phyloP scores from a whole-genome alignment of 2,888 invertebrate species.

The Oscheius sp. region DNA sequence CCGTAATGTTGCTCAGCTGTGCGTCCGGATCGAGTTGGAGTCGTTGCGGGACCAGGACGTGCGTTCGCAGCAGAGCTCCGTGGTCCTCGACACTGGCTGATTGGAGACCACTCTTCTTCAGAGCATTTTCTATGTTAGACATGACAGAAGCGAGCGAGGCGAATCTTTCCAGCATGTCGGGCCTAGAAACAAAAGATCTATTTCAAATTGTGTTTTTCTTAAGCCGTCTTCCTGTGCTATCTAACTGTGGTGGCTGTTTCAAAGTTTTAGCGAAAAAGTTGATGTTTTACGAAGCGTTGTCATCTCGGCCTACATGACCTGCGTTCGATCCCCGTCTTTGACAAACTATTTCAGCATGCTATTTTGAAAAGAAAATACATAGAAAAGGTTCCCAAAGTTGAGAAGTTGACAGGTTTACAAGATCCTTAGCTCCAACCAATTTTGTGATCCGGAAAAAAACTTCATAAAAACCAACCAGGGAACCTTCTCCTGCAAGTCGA shows the following conservation, averaged over 20 bases:
- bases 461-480: constrained; percentile 45
- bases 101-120: constrained; percentile 53
- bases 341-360: no score
- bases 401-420: no score
- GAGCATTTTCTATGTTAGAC: constrained; percentile 56
- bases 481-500: constrained; percentile 58
- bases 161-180: constrained; percentile 66
- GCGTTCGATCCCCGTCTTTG: no score
- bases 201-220: no score
- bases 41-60: constrained; percentile 63
- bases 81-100: constrained; percentile 57
- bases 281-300: no score
- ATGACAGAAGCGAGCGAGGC: constrained; percentile 60
- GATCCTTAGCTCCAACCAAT: not conserved
- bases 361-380: no score
- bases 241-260: no score
- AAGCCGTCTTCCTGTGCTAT: no score
- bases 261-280: no score
- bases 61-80: constrained; percentile 57
- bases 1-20: constrained; percentile 51
- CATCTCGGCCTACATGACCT: no score
- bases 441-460: no score
- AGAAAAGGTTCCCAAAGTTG: no score
- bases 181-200: constrained; percentile 41
- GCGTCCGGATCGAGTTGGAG: constrained; percentile 64